Base-by-base conservation (phyloP, 2,888 invertebrate genomes). In the Xestia xanthographa region DNA sequence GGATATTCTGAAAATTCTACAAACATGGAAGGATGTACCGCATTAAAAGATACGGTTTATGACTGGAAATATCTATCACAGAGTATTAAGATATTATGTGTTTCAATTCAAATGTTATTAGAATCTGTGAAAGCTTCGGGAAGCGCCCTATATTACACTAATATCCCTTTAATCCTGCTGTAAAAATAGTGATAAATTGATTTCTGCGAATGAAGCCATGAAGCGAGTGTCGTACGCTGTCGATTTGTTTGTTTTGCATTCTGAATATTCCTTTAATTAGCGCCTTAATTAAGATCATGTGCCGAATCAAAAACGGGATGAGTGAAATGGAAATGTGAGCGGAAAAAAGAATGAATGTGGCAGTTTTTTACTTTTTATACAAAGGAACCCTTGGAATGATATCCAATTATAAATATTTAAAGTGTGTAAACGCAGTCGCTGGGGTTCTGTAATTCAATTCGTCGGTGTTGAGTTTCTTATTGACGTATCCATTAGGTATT, bases 401-500 rank as follows among this genome's bases (percentile, higher is more conserved):
- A 91, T 92, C 89, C 92, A 94, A 93, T 95, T 94, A 94, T 95
- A 95, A 94, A 95, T 94, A 94, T 95, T 94, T 93, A 93, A 94
- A 93, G 91, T 92, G 93, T 91, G 89, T 92, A 91, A 91, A 92
- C 90, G 89, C 90, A 90, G 89, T 88, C 83, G 84, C 89, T 91
- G 89, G 93, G 92, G 91, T 88, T 89, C 89, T 88, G 95, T 95
- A 94, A 95, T 93, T 93, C 91, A 92, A 95, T 94, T 94, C 95
- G 88, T 80, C 87, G 90, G 94, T 93, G 91, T 95, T 90, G 92
- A 91, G 92, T 95, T 95, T 93, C 95, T 91, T 95, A 96, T 95
- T 96, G 95, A 96, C 95, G 92, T 91, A 94, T 93, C 95, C 96
- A 96, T 96, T 95, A 95, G 90, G 91, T 90, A 91, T 90, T 90